Base-by-base conservation (phyloP, 1,140 invertebrate genomes). In the Trinorchestia longiramus region DNA sequence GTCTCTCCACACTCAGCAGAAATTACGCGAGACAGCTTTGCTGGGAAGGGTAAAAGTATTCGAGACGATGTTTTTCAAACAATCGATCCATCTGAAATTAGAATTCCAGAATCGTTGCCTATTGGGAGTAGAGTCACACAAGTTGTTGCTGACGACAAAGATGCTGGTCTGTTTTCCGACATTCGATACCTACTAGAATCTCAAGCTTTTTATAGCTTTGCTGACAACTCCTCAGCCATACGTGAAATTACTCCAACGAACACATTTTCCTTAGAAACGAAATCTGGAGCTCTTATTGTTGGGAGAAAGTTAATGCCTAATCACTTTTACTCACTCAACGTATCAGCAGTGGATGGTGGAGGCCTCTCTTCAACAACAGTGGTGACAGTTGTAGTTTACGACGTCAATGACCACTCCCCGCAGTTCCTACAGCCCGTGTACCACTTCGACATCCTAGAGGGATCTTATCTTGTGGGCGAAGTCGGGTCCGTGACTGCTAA, bases 321-420 rank as follows among this genome's bases (percentile, higher is more conserved):
- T 90, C 87, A 45, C 87, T 45, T 91, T 47, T 96, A 96, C 53
- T 43, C 92, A 43, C 43, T 96, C 1, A 96, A 96, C 88, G 45
- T 96, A 11, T 91, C 95, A 28, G 95, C 95, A 15, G 57, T 53
- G 4, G 98, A 98, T 8, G 97, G 98, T 44, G 96, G 97, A 4
- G 97, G 98, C 96, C 98, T 98, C 97, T 98, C 98, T 17, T 98
- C 99, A 0, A 98, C 98, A 95, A 98, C 99, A 0, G 99, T 98
- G 88, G 98, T 99, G 4, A 98, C 99, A 92, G 98, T 99, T 0
- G 98, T 98, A 91, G 98, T 99, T 0, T 97, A 98, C 11, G 99
- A 99, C 97, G 99, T 99, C 97, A 99, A 99, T 97, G 99, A 99
- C 97, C 99, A 99, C 97, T 98, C 99, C 97, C 99, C 99, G 0